phyloP scores from a whole-genome alignment of 2,888 invertebrate genomes.

The Scotopteryx bipunctaria region DNA sequence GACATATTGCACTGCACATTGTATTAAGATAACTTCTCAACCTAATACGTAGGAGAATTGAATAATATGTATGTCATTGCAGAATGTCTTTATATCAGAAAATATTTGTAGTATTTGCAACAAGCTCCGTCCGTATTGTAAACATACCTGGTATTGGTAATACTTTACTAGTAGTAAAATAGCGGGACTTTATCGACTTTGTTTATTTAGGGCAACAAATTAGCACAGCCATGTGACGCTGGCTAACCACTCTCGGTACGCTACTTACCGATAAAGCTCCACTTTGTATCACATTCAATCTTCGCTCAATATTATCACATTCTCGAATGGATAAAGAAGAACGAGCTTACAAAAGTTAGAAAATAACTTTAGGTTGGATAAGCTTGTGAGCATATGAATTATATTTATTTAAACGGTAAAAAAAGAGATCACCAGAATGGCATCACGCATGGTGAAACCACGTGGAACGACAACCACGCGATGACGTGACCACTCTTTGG shows the following conservation, averaged over 20 bases:
- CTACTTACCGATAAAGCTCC: conserved; percentile 10
- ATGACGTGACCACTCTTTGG: conserved; percentile 59
- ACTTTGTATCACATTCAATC: no score
- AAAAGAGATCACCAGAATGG: conserved; percentile 7
- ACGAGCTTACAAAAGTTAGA: no score
- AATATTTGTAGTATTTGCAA: not conserved
- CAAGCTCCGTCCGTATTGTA: no score
- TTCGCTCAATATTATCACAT: no score
- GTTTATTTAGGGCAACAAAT: conserved; percentile 20
- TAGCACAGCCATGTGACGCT: conserved; percentile 20
- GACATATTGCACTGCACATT: conserved; percentile 51
- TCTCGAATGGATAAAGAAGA: no score
- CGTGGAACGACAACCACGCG: conserved; percentile 43
- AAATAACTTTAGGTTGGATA: no score
- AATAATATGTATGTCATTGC: conserved; percentile 3
- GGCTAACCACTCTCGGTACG: conserved; percentile 1
- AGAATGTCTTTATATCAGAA: no score
- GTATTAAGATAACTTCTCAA: conserved; percentile 56
- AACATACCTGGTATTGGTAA: not conserved
- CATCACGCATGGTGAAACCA: conserved; percentile 31
- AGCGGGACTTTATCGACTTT: conserved; percentile 19
- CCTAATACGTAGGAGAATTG: conserved; percentile 41
- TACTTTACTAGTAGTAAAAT: conserved; percentile 4
- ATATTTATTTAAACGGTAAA: no score
- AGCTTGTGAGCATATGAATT: no score